A percentile compares a stretch with the other conserved stretches of the same genome.
Evolutionary conservation across 2,888 invertebrate genomes (phyloP).

Genomic region (Patella caerulea): DNA sequence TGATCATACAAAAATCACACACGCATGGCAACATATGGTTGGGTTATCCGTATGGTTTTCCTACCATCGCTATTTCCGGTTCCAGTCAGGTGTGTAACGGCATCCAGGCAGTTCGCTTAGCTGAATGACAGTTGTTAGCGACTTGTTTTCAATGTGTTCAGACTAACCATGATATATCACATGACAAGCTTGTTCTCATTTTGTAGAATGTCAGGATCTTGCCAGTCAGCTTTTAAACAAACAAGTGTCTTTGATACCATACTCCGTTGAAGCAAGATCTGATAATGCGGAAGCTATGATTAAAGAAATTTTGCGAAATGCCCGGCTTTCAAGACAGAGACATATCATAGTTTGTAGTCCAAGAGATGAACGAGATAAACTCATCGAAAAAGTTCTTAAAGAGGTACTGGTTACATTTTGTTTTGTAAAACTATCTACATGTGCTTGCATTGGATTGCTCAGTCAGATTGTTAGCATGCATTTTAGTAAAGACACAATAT

Average conservation of each 20-base stretch:
- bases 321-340: slow-evolving; percentile 48
- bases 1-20: no score
- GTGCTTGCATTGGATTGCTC: slow-evolving; percentile 7
- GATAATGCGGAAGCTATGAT: slow-evolving; percentile 36
- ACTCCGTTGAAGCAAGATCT: slow-evolving; percentile 45
- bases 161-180: no score
- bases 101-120: no score
- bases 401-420: slow-evolving; percentile 35
- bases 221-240: slow-evolving; percentile 53
- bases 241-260: slow-evolving; percentile 59
- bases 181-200: neutral
- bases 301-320: slow-evolving; percentile 49
- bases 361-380: slow-evolving; percentile 50
- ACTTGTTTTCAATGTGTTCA: no score
- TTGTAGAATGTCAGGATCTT: slow-evolving; percentile 58
- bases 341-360: slow-evolving; percentile 61
- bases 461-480: slow-evolving; percentile 1
- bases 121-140: no score
- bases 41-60: no score
- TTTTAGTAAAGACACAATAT: slow-evolving; percentile 1
- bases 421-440: slow-evolving; percentile 1
- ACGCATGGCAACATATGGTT: no score
- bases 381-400: slow-evolving; percentile 50
- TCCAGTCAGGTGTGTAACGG: no score
- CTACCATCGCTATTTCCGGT: no score